Evolutionary conservation across 2,113 vertebrate genomes (phyloP), one percentile per base, ranked within the genome.

Genomic region (Crypturellus undulatus): DNA sequence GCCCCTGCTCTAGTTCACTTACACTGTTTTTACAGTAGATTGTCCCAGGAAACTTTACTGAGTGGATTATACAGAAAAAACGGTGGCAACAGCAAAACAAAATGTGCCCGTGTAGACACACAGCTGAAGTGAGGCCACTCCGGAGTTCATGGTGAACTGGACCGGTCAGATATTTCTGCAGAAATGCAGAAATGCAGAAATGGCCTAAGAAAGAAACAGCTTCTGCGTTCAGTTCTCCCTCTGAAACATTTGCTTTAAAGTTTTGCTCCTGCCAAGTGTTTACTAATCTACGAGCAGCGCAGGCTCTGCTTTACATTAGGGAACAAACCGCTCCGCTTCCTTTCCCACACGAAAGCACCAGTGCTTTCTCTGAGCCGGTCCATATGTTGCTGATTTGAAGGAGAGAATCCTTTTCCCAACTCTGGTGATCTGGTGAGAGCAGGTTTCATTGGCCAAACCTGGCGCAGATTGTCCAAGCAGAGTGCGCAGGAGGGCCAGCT

Each of bases 401-500:
- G 32, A 59, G 26, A 10, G 11, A 1, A 14, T 59, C 0, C 0
- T 34, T 49, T 58, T 56, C 9, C 10, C 15, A 26, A 18, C 3
- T 7, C 18, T 76, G 32, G 38, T 32, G 34, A 10, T 3, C n/a
- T 4, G 76, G 58, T n/a, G 60, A 75, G 45, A 63, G 21, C 43
- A 43, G 68, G 21, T 28, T 68, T 67, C 24, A 20, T n/a, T 17
- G n/a, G 52, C 43, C 80, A 71, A 42, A n/a, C 40, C 36, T 3
- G 12, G 58, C 28, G 58, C 54, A 59, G 47, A 40, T 15, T 65
- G 56, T 64, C 52, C 84, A 36, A 20, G 0, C 3, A 78, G 77
- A 32, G 45, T 60, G n/a, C 4, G 47, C n/a, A 75, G 38, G 26
- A n/a, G 51, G 38, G 32, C 1, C 0, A 77, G 30, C 56, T 22